A percentile compares a stretch with the other conserved stretches of the same genome.
These are phyloP conservation scores for Dysdera silvatica DNA, from an alignment of 1,140 invertebrate species.

Conservation along the genomic window DNA sequence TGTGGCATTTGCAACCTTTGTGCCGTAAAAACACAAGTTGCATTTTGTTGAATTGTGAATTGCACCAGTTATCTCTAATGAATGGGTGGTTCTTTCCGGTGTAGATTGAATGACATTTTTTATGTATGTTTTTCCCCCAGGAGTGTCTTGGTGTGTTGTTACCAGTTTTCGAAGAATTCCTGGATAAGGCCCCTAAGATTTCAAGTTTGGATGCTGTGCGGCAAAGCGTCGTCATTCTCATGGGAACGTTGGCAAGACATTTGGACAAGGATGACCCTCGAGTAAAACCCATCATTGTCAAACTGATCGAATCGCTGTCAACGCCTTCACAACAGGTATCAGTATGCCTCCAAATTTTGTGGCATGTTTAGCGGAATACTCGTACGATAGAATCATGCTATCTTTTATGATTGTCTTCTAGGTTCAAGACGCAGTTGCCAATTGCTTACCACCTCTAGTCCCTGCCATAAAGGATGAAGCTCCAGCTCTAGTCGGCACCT, in stretches of 20 bases:
- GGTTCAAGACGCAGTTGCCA: slow-evolving; percentile 96
- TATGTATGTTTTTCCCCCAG: slow-evolving; percentile 26
- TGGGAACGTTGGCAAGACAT: slow-evolving; percentile 92
- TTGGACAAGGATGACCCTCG: slow-evolving; percentile 81
- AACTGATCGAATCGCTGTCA: slow-evolving; percentile 81
- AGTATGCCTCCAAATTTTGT: too few relatives aligned
- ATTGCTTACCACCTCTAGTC: slow-evolving; percentile 88
- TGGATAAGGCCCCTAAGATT: slow-evolving; percentile 80
- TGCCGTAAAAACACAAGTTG: too few relatives aligned
- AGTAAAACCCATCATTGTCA: slow-evolving; percentile 84
- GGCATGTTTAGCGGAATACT: slow-evolving; percentile 6
- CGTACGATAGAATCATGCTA: too few relatives aligned
- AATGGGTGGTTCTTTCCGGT: too few relatives aligned
- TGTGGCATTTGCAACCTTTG: too few relatives aligned
- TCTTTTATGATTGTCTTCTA: slow-evolving; percentile 40
- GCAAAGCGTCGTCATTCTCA: slow-evolving; percentile 90
- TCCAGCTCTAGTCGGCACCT: slow-evolving; percentile 73
- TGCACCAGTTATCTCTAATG: too few relatives aligned
- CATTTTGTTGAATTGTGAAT: too few relatives aligned
- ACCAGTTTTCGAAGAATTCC: slow-evolving; percentile 81
- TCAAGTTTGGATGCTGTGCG: slow-evolving; percentile 85
- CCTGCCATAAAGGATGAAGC: slow-evolving; percentile 85
- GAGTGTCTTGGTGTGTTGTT: slow-evolving; percentile 58
- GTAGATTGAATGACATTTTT: too few relatives aligned
- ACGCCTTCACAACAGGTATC: slow-evolving; percentile 90